Evolutionary conservation across 2,888 invertebrate species (phyloP), one percentile per base, ranked within the genome.

Genomic region (Zhengitettix transpicula): DNA sequence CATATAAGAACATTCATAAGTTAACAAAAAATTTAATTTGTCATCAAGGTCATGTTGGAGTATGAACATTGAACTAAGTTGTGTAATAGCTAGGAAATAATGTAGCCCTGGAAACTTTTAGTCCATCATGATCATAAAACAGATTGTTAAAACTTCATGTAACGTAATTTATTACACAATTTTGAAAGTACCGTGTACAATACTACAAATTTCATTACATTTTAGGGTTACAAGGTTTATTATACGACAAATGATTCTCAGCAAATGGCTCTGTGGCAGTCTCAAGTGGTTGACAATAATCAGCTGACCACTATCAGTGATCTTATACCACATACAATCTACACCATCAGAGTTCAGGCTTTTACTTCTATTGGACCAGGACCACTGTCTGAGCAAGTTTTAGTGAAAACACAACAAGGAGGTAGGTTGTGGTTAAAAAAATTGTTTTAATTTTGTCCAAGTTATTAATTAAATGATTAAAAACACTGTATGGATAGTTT

Each of bases 361-460:
- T 88, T 87, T 73, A 96, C 96, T 10, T 90, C 89, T 15, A 91
- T 95, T 63, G 98, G 98, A 0, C 91, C 92, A 52, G 96, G 98
- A 56, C 98, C 98, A 0, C 81, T 94, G 66, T 96, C 96, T 65
- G 82, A 87, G 7, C 91, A 95, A n/a, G 92, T 96, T n/a, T 93
- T 94, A 74, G 95, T 97, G 68, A 93, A 95, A 77, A 97, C 96
- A 41, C 93, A 94, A 71, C 95, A 93, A 83, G 98, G 81, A 68
- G 73, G 89, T 89, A 74, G 71, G 73, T 68, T 7, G n/a, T 47
- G 9, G 9, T 8, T 1, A 8, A 17, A n/a, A 15, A 41, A 40
- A 1, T 10, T 55, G 40, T 55, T 55, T n/a, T 54, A 17, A 5
- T 14, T 11, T 42, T 41, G 40, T 9, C 14, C 42, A 57, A 56